phyloP scores from a whole-genome alignment of 1,140 invertebrate species.

The Pseudomyrmex cubaensis region DNA sequence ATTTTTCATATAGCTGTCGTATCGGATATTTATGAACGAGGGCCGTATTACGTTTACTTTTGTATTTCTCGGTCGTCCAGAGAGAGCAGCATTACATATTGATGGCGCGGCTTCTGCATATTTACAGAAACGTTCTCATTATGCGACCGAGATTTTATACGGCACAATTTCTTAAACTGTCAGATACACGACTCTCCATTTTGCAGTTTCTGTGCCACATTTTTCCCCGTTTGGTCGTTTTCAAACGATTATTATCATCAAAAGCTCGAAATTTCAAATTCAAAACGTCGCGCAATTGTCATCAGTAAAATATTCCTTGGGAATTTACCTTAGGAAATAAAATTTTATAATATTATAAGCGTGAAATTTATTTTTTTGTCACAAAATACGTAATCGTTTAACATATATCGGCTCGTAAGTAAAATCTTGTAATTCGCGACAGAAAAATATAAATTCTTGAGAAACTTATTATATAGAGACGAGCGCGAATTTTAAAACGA shows the following conservation, averaged over 20 bases:
- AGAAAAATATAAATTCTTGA: too few relatives aligned
- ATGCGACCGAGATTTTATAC: slow-evolving; percentile 53
- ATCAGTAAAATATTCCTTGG: too few relatives aligned
- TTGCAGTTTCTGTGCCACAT: slow-evolving; percentile 32
- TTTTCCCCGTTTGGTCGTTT: slow-evolving; percentile 28
- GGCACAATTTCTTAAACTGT: slow-evolving; percentile 56
- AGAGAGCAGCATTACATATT: slow-evolving; percentile 38
- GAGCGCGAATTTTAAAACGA: slow-evolving; percentile 1
- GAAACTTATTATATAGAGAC: slow-evolving; percentile 52
- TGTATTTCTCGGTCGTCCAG: slow-evolving; percentile 29
- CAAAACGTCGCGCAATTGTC: background rate
- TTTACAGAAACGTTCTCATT: slow-evolving; percentile 54
- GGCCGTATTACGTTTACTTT: slow-evolving; percentile 46
- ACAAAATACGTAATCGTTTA: too few relatives aligned
- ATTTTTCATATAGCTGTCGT: slow-evolving; percentile 43
- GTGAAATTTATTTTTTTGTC: too few relatives aligned
- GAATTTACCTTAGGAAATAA: too few relatives aligned
- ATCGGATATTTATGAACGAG: slow-evolving; percentile 48
- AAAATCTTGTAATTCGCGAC: too few relatives aligned
- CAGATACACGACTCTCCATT: slow-evolving; percentile 36
- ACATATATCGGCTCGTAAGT: too few relatives aligned
- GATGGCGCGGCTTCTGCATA: slow-evolving; percentile 40
- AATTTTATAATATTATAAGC: too few relatives aligned
- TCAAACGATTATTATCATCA: slow-evolving; percentile 30
- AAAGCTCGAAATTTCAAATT: slow-evolving; percentile 18